Evolutionary conservation across 2,888 invertebrate species (phyloP), one percentile per base, ranked within the genome.

Genomic region (Ametastegia equiseti): DNA sequence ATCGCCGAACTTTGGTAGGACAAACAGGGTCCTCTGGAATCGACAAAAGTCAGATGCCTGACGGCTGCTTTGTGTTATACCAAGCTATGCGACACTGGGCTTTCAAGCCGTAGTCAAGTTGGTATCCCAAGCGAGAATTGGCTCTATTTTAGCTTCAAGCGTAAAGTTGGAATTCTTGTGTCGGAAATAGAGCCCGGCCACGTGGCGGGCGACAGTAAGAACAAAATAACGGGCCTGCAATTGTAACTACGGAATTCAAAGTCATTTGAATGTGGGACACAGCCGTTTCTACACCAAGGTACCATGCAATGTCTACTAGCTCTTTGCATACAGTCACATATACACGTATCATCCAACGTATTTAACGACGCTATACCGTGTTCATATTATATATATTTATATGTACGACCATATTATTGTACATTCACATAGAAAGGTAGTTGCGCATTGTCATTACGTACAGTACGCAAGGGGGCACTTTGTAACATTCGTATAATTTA

Each of bases 401-500:
- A 47, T 71, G 71, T 75, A 36, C 13, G 13, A 15, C 23, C 27
- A 30, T 71, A 36, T 75, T 19, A 50, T 54, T 75, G 33, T 54
- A 73, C 50, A 47, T 71, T 71, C 71, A 73, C 42, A 54, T 54
- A 33, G 50, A 54, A 75, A 54, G 33, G 75, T 54, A 54, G 36
- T 75, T 75, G 54, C 23, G 75, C 75, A 75, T 75, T 75, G 36
- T 75, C 75, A 54, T 54, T 75, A 71, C 54, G 75, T 75, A 75
- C 54, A 27, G 54, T 50, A 75, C 75, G 75, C 75, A 33, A 36
- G 75, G 75, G 75, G 54, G 75, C 54, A 75, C 75, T 75, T 75
- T 75, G 45, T 75, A 54, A 75, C 54, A 75, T 75, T 75, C 54
- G 50, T 75, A 75, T 75, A 75, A 75, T 75, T 75, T 75, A 75